Conservation (phyloP, 2,113 vertebrate genomes). For the Ceratotherium simum region DNA sequence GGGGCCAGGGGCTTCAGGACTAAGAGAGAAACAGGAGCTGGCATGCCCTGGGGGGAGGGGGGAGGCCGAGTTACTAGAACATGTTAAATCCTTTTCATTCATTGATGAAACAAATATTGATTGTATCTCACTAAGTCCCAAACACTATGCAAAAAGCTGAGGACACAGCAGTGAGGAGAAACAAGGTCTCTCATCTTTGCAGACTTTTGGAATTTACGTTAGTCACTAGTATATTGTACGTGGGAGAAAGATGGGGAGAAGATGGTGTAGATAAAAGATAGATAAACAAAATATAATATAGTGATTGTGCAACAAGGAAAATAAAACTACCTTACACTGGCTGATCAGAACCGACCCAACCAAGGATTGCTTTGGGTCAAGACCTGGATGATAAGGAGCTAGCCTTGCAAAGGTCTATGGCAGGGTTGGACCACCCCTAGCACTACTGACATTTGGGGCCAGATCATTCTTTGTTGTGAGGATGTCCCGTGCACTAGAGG, state of each 20-base stretch:
- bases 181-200: background rate
- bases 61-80: background rate
- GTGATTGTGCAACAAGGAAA: background rate
- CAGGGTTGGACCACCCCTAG: background rate
- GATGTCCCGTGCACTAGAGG: background rate
- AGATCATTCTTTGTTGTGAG: background rate
- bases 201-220: conserved; percentile 6
- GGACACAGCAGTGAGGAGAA: background rate
- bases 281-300: conserved; percentile 6
- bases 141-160: background rate
- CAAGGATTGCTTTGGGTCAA: background rate
- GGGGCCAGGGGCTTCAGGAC: background rate
- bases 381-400: background rate
- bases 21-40: conserved; percentile 30
- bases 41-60: background rate
- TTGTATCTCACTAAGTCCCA: background rate
- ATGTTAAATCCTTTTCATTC: conserved; percentile 20
- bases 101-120: conserved; percentile 1
- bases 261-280: background rate
- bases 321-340: background rate
- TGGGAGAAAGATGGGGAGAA: background rate
- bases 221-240: background rate
- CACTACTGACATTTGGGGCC: background rate
- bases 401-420: background rate
- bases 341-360: background rate